Evolutionary conservation across 2,797 vertebrate genomes (phyloP), one percentile per base, ranked within the genome.

Genomic region (Gallinago stenura): DNA sequence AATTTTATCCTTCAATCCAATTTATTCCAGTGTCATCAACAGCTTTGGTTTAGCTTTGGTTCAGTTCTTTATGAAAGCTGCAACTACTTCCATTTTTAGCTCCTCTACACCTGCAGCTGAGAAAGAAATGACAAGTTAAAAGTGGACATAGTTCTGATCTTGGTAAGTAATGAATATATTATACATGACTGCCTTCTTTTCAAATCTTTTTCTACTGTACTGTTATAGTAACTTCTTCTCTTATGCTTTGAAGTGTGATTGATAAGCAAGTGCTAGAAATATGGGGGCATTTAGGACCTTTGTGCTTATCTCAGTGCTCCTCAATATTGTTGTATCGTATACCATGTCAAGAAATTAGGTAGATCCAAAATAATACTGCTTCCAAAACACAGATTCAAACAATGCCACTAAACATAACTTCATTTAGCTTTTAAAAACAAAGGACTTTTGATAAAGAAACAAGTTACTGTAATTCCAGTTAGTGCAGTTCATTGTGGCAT

Each of bases 61-160:
- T 83, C 57, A 75, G 19, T 26, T 69, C 15, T 54, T 21, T 75
- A 22, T 46, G 51, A 87, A 91, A 81, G 7, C 20, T 85, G 6
- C 9, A 68, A 6, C 39, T 58, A 37, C 41, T 61, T 91, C 43
- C 53, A 24, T 76, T 92, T 96, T 94, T 69, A 89, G 28, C 17
- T 62, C 31, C 9, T 83, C 14, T 56, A 20, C 8, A 7, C 14
- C 87, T 89, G 35, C 57, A 79, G 4, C 22, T 68, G 30, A 60
- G 69, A 77, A 76, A 84, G 31, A 78, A 80, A 89, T 45, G 2
- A 12, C 24, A 60, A 71, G 9, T 48, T 48, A 24, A 48, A 48
- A 48, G 46, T 26, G 22, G 54, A 64, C 20, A 31, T 28, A 72
- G 15, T 76, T 90, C 16, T 80, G 39, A 68, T 18, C 5, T 58